Conservation (phyloP, 2,113 vertebrate genomes). For the Urocolius indicus region DNA sequence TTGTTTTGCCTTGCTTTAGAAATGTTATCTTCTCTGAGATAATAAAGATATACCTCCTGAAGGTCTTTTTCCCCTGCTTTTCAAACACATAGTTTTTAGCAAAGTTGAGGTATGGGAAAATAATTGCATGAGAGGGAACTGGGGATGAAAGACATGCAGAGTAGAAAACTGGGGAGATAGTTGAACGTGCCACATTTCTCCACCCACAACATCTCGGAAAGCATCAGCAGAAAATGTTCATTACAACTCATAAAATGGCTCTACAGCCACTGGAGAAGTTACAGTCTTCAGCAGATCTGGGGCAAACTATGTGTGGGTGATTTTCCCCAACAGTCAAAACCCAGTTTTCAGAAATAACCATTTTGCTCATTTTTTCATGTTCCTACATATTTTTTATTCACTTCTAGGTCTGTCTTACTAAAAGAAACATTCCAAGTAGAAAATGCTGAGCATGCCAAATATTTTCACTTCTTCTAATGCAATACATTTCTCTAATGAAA, state of each 20-base stretch:
- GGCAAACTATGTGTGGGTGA: too few relatives aligned
- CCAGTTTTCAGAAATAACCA: neutral
- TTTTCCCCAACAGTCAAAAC: neutral
- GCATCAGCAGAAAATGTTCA: neutral
- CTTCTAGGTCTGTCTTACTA: neutral
- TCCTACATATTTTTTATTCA: neutral
- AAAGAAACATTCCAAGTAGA: neutral
- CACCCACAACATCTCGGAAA: neutral
- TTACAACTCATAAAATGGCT: neutral
- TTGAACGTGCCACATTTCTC: neutral
- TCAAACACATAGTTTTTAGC: neutral
- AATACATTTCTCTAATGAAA: neutral
- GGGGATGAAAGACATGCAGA: neutral
- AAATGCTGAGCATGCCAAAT: neutral
- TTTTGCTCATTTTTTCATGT: neutral
- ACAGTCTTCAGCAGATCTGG: neutral
- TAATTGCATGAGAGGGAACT: neutral
- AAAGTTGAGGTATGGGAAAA: neutral
- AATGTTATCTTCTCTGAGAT: neutral
- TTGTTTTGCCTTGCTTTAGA: conserved; percentile 2
- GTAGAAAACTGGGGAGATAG: neutral
- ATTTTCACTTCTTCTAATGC: neutral
- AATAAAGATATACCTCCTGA: neutral
- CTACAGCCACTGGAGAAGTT: neutral
- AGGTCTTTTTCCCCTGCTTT: neutral